Percentiles rank a stretch among this genome's conserved stretches.
Evolutionary conservation across 2,888 invertebrate species (phyloP).

Genomic region (Flexamia atlantica): DNA sequence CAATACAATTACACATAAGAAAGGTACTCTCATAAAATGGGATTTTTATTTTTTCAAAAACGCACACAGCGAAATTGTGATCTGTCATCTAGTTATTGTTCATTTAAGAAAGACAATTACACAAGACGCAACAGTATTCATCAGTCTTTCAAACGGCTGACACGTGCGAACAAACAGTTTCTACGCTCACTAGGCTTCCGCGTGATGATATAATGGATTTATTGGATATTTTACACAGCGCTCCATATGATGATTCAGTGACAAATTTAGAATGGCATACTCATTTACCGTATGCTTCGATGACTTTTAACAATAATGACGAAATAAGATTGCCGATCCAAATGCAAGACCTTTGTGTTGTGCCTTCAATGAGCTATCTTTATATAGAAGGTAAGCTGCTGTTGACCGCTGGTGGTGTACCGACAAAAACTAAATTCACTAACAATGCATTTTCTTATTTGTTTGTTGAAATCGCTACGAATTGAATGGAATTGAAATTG

Average conservation of each 20-base stretch:
- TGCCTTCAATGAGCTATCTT: slow-evolving; percentile 64
- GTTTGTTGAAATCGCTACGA: slow-evolving; percentile 71
- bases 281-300: slow-evolving; percentile 64
- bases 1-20: slow-evolving; percentile 70
- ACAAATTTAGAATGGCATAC: slow-evolving; percentile 40
- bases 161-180: slow-evolving; percentile 65
- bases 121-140: neutral
- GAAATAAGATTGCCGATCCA: slow-evolving; percentile 66
- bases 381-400: slow-evolving; percentile 63
- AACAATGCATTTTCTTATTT: slow-evolving; percentile 62
- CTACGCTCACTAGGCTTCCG: slow-evolving; percentile 65
- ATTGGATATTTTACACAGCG: slow-evolving; percentile 63
- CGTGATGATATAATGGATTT: slow-evolving; percentile 38
- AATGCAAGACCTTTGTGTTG: slow-evolving; percentile 64
- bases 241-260: slow-evolving; percentile 63
- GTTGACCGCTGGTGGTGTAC: neutral
- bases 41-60: slow-evolving; percentile 19
- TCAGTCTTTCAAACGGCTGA: slow-evolving; percentile 44
- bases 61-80: no score
- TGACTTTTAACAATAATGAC: slow-evolving; percentile 65
- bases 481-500: slow-evolving; percentile 72
- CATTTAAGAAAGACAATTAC: slow-evolving; percentile 19
- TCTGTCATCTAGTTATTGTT: no score
- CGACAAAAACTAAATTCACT: slow-evolving; percentile 15
- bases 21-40: neutral